A percentile compares a stretch with the other conserved stretches of the same genome.
Evolutionary conservation across 2,113 vertebrate species (phyloP).

Genomic region (Morone saxatilis): DNA sequence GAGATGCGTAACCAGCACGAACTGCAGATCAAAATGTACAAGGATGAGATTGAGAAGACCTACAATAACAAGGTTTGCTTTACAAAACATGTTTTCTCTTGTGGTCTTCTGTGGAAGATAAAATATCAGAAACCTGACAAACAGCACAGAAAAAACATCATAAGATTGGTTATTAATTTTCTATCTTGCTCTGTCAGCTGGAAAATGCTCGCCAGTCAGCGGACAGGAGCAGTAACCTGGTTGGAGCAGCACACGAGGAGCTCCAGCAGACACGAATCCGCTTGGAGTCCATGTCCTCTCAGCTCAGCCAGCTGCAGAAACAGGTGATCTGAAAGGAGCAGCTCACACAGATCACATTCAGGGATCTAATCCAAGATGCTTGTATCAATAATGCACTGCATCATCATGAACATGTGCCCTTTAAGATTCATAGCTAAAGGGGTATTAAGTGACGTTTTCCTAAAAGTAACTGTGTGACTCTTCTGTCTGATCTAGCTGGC

Average conservation of each 20-base stretch:
- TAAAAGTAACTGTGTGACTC: background rate
- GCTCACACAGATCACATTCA: background rate
- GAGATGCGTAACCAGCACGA: conserved; percentile 90
- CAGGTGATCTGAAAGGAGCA: conserved; percentile 84
- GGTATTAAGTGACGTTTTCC: background rate
- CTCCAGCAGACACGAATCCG: conserved; percentile 92
- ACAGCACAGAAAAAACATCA: no score
- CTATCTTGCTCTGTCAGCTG: conserved; percentile 82
- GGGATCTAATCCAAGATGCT: background rate
- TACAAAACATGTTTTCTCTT: no score
- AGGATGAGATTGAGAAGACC: conserved; percentile 93
- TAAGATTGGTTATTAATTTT: background rate
- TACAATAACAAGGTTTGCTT: conserved; percentile 88
- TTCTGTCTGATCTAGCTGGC: conserved; percentile 84
- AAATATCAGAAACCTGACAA: no score
- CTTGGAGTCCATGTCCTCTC: conserved; percentile 90
- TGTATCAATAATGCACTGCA: background rate
- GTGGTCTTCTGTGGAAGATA: no score
- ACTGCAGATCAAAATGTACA: conserved; percentile 90
- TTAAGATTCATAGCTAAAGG: background rate
- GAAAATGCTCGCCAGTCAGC: conserved; percentile 93
- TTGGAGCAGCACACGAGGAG: conserved; percentile 94
- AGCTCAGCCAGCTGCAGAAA: conserved; percentile 97
- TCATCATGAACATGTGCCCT: background rate
- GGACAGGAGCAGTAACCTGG: conserved; percentile 94